phyloP scores from a whole-genome alignment of 2,888 invertebrate genomes.

The Zaprionus obscuricornis region DNA sequence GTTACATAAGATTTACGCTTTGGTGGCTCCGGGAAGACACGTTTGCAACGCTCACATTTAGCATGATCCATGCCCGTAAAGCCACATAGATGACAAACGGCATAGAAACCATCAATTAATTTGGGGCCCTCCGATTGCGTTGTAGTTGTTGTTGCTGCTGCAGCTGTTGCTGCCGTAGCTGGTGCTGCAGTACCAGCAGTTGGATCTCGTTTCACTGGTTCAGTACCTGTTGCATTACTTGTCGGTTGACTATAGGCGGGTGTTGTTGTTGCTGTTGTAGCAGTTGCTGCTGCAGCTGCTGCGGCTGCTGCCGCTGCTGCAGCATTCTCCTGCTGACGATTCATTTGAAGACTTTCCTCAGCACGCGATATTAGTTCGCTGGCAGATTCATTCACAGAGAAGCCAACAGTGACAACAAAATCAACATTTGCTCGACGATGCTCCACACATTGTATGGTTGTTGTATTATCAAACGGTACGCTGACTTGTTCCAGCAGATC shows the following conservation, averaged over 20 bases:
- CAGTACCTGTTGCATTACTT: conserved; percentile 33
- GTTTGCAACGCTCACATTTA: conserved; percentile 89
- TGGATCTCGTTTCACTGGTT: conserved; percentile 44
- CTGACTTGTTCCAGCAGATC: conserved; percentile 91
- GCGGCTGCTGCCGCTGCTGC: conserved; percentile 44
- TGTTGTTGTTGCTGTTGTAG: conserved; percentile 25
- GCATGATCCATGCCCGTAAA: conserved; percentile 91
- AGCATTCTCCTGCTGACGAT: conserved; percentile 76
- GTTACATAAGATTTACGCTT: conserved; percentile 83
- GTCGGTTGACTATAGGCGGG: conserved; percentile 34
- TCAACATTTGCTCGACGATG: conserved; percentile 90
- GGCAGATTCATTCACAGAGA: conserved; percentile 82
- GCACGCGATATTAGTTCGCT: conserved; percentile 83
- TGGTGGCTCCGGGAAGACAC: conserved; percentile 89
- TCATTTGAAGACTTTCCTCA: conserved; percentile 82
- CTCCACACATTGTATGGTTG: conserved; percentile 89
- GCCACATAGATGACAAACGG: conserved; percentile 92
- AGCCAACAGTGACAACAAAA: conserved; percentile 90
- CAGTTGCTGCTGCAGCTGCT: too few relatives aligned
- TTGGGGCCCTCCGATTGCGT: conserved; percentile 85
- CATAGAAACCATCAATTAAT: conserved; percentile 88
- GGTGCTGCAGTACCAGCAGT: conserved; percentile 13
- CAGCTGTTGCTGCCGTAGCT: conserved; percentile 65
- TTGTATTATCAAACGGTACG: conserved; percentile 88
- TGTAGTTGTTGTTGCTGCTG: conserved; percentile 24